A percentile compares a stretch with the other conserved stretches of the same genome.
Evolutionary conservation across 1,140 invertebrate species (phyloP).

Genomic region (Diplogasteroides magnus): DNA sequence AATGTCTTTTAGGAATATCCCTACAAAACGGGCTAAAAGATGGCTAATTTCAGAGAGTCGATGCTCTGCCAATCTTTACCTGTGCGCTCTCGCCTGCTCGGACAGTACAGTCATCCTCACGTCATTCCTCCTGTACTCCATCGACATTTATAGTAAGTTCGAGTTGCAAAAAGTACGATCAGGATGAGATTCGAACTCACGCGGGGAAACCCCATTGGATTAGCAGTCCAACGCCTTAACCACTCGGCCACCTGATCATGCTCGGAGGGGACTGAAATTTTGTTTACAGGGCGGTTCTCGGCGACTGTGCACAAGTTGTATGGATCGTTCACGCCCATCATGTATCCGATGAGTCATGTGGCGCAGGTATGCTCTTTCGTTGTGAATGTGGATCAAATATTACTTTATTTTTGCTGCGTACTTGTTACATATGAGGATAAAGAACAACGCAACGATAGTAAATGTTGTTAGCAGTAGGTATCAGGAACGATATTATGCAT

Average conservation of each 20-base stretch:
- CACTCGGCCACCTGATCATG: slow-evolving; percentile 49
- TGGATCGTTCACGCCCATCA: slow-evolving; percentile 37
- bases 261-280: too few species aligned
- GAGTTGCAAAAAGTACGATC: background rate
- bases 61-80: slow-evolving; percentile 47
- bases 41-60: slow-evolving; percentile 43
- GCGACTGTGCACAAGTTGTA: background rate
- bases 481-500: too few species aligned
- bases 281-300: background rate
- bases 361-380: slow-evolving; percentile 55
- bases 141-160: slow-evolving; percentile 46
- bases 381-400: too few species aligned
- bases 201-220: slow-evolving; percentile 49
- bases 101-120: slow-evolving; percentile 49
- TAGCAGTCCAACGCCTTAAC: slow-evolving; percentile 51
- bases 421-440: too few species aligned
- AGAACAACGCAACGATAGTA: too few species aligned
- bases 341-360: slow-evolving; percentile 52
- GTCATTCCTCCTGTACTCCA: slow-evolving; percentile 49
- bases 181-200: slow-evolving; percentile 46
- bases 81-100: slow-evolving; percentile 46
- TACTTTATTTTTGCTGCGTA: too few species aligned
- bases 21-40: too few species aligned
- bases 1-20: too few species aligned
- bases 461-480: too few species aligned